Percentiles rank a stretch among this genome's conserved stretches.
These are phyloP conservation scores for Spinibarbus caldwelli DNA, from an alignment of 2,797 vertebrate species.

Conservation along the genomic window DNA sequence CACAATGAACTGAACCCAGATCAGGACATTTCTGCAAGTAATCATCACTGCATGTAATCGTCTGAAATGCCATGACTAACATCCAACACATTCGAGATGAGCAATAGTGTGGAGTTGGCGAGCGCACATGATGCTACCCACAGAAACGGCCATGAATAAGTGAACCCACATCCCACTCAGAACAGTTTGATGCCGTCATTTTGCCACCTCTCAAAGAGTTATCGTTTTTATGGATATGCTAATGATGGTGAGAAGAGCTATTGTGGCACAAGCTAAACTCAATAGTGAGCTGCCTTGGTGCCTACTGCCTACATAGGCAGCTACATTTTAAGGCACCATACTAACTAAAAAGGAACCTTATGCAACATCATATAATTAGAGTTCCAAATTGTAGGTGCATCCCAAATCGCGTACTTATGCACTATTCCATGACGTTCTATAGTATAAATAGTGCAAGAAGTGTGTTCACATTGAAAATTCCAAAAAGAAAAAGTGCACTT, in stretches of 20 bases:
- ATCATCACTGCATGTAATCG: neutral
- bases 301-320: neutral
- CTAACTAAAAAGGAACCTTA: neutral
- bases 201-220: slow-evolving; percentile 3
- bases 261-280: neutral
- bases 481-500: too few relatives aligned
- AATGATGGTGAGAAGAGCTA: slow-evolving; percentile 7
- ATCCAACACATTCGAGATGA: neutral
- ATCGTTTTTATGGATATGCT: slow-evolving; percentile 10
- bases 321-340: neutral
- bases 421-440: too few relatives aligned
- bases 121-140: neutral
- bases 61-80: neutral
- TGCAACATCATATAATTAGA: neutral
- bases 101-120: neutral
- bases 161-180: slow-evolving; percentile 19
- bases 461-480: too few relatives aligned
- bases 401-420: too few relatives aligned
- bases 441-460: too few relatives aligned
- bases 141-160: slow-evolving; percentile 1
- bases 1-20: neutral
- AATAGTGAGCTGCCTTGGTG: neutral
- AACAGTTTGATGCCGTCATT: neutral
- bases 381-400: neutral
- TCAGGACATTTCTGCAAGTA: neutral